Evolutionary conservation across 1,140 invertebrate genomes (phyloP).

Genomic region (Saxidomus purpurata): DNA sequence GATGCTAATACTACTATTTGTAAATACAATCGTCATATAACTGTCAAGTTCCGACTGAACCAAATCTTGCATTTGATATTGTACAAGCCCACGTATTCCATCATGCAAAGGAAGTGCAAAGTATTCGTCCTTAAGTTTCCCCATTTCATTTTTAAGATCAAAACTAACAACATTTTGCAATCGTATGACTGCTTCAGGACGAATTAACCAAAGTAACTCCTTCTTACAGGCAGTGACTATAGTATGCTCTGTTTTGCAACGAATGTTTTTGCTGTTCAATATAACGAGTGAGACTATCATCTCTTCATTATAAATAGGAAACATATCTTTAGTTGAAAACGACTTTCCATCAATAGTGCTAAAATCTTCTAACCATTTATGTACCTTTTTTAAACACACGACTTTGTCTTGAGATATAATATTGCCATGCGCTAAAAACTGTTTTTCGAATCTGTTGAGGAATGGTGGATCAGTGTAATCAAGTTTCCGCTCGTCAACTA

Average conservation of each 20-base stretch:
- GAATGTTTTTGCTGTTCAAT: neutral
- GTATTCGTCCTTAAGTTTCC: slow-evolving; percentile 53
- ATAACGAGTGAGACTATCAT: slow-evolving; percentile 72
- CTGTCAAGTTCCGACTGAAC: neutral
- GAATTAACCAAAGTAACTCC: slow-evolving; percentile 60
- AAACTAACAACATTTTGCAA: slow-evolving; percentile 6
- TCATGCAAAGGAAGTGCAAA: slow-evolving; percentile 68
- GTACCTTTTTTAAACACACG: neutral
- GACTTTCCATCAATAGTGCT: slow-evolving; percentile 1
- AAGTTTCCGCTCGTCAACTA: slow-evolving; percentile 76
- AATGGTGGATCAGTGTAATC: slow-evolving; percentile 78
- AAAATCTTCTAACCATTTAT: slow-evolving; percentile 35
- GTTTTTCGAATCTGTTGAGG: slow-evolving; percentile 82
- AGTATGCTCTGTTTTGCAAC: neutral
- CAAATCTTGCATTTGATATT: neutral
- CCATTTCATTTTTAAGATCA: slow-evolving; percentile 20
- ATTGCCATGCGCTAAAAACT: slow-evolving; percentile 69
- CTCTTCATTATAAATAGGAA: slow-evolving; percentile 67
- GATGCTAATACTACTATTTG: slow-evolving; percentile 63
- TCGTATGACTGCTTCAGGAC: slow-evolving; percentile 70
- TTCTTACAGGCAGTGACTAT: neutral
- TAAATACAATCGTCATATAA: slow-evolving; percentile 63
- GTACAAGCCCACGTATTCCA: slow-evolving; percentile 59
- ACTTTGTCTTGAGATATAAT: slow-evolving; percentile 35
- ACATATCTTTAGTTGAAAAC: slow-evolving; percentile 51